These are phyloP conservation scores for Lycocorax pyrrhopterus DNA, from an alignment of 2,113 vertebrate genomes.

Conservation along the genomic window DNA sequence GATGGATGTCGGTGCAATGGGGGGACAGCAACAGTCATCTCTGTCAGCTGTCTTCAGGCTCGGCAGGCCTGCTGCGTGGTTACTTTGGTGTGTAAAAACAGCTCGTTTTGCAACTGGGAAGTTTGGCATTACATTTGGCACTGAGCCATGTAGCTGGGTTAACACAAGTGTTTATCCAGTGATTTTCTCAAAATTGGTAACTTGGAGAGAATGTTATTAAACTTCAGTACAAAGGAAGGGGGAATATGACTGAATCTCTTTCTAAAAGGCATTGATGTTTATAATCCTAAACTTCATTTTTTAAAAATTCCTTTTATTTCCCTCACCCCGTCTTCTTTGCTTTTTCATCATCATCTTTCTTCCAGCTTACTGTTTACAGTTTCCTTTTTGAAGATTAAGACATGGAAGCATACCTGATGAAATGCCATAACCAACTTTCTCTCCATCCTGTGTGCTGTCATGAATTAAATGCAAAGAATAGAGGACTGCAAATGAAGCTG, in stretches of 20 bases:
- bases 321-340: not conserved
- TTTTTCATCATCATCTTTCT: not conserved
- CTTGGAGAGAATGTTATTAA: conserved; percentile 13
- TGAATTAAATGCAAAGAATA: not conserved
- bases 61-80: conserved; percentile 88
- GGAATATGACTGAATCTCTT: not conserved
- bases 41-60: conserved; percentile 79
- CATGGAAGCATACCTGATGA: not conserved
- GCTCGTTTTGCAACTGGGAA: conserved; percentile 82
- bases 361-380: not conserved
- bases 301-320: not conserved
- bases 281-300: not conserved
- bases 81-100: conserved; percentile 91
- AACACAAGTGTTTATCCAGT: conserved; percentile 69
- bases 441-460: not conserved
- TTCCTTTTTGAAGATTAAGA: not conserved
- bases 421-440: not conserved
- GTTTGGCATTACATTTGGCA: conserved; percentile 71
- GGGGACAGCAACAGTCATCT: conserved; percentile 79
- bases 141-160: conserved; percentile 31
- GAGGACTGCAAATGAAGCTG: not conserved
- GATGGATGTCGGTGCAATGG: conserved; percentile 76
- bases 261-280: not conserved
- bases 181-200: conserved; percentile 59
- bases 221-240: not conserved